These are phyloP conservation scores for Fulmarus glacialis DNA, from an alignment of 2,113 vertebrate genomes.

Conservation along the genomic window DNA sequence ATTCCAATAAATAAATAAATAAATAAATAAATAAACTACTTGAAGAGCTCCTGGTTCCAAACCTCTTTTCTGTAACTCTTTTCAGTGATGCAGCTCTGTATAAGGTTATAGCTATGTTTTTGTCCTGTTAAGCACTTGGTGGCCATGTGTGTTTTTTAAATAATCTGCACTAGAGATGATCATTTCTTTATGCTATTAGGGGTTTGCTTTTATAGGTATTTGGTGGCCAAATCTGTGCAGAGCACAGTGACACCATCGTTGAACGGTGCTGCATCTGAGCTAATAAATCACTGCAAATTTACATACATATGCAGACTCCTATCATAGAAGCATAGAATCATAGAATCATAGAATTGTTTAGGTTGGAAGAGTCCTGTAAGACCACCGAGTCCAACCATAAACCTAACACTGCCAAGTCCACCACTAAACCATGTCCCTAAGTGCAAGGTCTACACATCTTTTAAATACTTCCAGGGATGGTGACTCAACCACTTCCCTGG, in stretches of 20 bases:
- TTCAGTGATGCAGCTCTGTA: neutral
- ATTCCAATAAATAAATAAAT: neutral
- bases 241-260: neutral
- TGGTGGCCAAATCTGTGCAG: neutral
- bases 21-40: neutral
- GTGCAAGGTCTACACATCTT: fast-evolving
- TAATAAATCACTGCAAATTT: neutral
- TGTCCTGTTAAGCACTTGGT: neutral
- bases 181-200: neutral
- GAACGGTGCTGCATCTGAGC: neutral
- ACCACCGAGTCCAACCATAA: neutral
- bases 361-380: neutral
- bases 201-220: neutral
- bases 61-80: neutral
- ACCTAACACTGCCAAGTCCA: neutral
- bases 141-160: neutral
- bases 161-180: neutral
- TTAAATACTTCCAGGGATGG: neutral
- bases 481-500: neutral
- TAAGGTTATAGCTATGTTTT: neutral
- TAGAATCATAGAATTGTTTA: neutral
- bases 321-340: neutral
- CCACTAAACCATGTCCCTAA: neutral
- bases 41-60: neutral
- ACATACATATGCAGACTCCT: neutral